Base-by-base conservation (phyloP, 2,113 vertebrate species). In the Aspidoscelis tigris region DNA sequence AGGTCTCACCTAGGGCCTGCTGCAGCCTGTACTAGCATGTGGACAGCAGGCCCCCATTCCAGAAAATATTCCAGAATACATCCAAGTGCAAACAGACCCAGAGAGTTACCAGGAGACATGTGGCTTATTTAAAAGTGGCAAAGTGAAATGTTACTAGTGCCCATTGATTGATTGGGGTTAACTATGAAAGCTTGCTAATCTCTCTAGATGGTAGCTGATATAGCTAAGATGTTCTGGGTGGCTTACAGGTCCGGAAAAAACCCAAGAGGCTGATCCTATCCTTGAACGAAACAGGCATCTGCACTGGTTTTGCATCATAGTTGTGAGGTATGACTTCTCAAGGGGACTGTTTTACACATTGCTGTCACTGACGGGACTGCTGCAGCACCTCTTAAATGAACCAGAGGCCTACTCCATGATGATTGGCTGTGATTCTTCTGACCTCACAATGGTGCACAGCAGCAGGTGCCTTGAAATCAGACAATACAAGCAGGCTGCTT, bases 381-480 rank as follows among this genome's bases (percentile, higher is more conserved):
- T 58, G 55, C 1, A 0, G 33, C 33, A 33, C 33, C 33, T 18
- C 16, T 77, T n/a, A 85, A 87, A 78, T 0, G 44, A 75, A 22
- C 43, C n/a, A 44, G 78, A 65, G 53, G 21, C 24, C 65, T 84
- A 11, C 85, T 7, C 33, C 66, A 18, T 26, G 5, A 16, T 22
- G 76, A 69, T 70, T 89, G 87, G 73, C 50, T 47, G 87, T 70
- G 43, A 4, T 11, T 4, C 1, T 55, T 78, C 84, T 90, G 92
- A 92, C 33, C 65, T 92, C 93, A 93, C 81, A 93, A 72, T 88
- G 16, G 0, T 0, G 5, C 75, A 80, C 47, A 68, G 83, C 66
- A 85, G 53, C 44, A 83, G 11, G 2, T 53, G 81, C 11, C 80
- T 91, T 86, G n/a, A 68, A 87, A 86, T 88, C 74, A 85, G 80